Conservation (phyloP, 2,113 vertebrate species). For the Morone chrysops region DNA sequence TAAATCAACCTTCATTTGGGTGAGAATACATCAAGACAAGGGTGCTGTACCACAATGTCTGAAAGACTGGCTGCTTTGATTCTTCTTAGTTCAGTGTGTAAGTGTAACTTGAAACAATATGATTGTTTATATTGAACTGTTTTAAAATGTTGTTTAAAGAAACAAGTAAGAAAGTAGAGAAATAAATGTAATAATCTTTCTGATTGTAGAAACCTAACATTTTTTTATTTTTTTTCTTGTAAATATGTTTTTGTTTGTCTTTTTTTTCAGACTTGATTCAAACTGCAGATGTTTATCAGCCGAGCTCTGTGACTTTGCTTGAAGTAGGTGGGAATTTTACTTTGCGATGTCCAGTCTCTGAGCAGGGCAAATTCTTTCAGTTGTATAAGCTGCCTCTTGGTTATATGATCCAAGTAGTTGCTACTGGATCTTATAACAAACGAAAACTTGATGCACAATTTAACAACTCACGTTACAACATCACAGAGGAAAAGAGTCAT, state of each 20-base stretch:
- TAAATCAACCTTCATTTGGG: neutral
- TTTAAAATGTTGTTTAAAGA: neutral
- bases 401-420: constrained; percentile 11
- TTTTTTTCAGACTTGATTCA: neutral
- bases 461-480: neutral
- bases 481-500: fast-evolving
- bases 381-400: constrained; percentile 46
- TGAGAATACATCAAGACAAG: neutral
- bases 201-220: neutral
- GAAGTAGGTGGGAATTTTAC: constrained; percentile 20
- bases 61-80: neutral
- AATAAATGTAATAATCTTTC: neutral
- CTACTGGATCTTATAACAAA: fast-evolving
- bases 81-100: constrained; percentile 30
- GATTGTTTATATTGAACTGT: neutral
- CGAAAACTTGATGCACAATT: fast-evolving
- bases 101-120: constrained; percentile 2
- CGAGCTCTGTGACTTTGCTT: neutral
- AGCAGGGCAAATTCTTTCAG: fast-evolving
- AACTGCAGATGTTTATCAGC: neutral
- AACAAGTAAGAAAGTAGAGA: neutral
- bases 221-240: neutral
- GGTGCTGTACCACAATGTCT: neutral
- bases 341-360: constrained; percentile 20
- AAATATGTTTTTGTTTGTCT: neutral